Evolutionary conservation across 2,888 invertebrate species (phyloP).

Genomic region (Drosophila histrio): DNA sequence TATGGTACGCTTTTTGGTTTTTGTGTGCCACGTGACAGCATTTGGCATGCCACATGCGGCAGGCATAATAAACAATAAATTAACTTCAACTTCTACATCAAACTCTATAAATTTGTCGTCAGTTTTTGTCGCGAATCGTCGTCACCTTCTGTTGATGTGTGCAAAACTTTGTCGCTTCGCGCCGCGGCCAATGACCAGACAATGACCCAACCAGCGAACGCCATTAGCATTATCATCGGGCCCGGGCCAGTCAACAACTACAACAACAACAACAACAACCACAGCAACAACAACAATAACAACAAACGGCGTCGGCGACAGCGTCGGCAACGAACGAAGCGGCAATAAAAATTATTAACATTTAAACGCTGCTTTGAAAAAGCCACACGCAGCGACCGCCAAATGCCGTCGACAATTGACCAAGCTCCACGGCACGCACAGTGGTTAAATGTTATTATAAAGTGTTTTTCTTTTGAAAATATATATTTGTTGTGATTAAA

Average conservation of each 20-base stretch:
- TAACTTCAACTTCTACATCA: not conserved
- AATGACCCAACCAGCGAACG: constrained; percentile 78
- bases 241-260: constrained; percentile 27
- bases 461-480: too few species aligned
- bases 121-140: constrained; percentile 22
- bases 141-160: constrained; percentile 65
- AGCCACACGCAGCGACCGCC: constrained; percentile 64
- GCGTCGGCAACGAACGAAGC: constrained; percentile 56
- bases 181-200: constrained; percentile 78
- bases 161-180: constrained; percentile 70
- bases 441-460: constrained; percentile 22
- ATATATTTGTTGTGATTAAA: too few species aligned
- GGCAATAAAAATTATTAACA: constrained; percentile 80
- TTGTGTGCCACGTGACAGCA: constrained; percentile 19
- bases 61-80: constrained; percentile 44
- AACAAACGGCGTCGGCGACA: constrained; percentile 52
- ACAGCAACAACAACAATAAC: constrained; percentile 13
- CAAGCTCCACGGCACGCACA: constrained; percentile 42
- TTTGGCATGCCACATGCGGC: constrained; percentile 51
- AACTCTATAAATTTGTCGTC: constrained; percentile 7
- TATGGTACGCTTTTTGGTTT: constrained; percentile 18
- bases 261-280: constrained; percentile 24
- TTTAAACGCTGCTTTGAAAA: constrained; percentile 73
- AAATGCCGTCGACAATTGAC: constrained; percentile 45
- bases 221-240: constrained; percentile 79